phyloP scores from a whole-genome alignment of 2,888 invertebrate genomes.

The Brenthis daphne region DNA sequence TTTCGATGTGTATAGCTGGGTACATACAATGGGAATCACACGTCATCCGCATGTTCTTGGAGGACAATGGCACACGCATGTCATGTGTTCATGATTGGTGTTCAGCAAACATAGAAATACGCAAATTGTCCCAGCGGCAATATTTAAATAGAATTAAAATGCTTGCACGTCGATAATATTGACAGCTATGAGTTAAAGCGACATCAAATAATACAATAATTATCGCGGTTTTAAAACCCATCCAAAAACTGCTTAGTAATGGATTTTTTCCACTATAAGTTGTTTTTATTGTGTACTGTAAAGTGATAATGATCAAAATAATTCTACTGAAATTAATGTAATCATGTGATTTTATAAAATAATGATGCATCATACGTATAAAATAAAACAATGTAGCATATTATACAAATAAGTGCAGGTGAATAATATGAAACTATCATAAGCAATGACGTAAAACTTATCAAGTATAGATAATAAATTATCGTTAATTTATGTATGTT shows the following conservation, averaged over 20 bases:
- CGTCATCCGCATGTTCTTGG: slow-evolving; percentile 31
- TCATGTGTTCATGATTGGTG: slow-evolving; percentile 25
- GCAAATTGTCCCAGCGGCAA: slow-evolving; percentile 30
- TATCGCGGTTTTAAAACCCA: slow-evolving; percentile 9
- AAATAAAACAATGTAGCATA: neutral
- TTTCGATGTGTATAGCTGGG: slow-evolving; percentile 27
- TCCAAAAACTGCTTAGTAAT: neutral
- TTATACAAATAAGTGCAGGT: slow-evolving; percentile 13
- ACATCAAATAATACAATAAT: slow-evolving; percentile 8
- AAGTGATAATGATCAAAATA: too few relatives aligned
- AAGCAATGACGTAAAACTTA: slow-evolving; percentile 13
- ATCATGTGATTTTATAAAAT: slow-evolving; percentile 13
- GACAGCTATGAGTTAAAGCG: slow-evolving; percentile 24
- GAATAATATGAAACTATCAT: slow-evolving; percentile 5
- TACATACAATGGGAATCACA: slow-evolving; percentile 30
- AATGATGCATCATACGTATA: neutral
- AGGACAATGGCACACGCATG: slow-evolving; percentile 35
- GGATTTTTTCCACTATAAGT: too few relatives aligned
- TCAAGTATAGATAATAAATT: slow-evolving; percentile 7
- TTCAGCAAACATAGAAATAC: slow-evolving; percentile 33
- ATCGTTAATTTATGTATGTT: slow-evolving; percentile 8
- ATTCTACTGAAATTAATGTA: neutral
- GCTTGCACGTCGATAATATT: slow-evolving; percentile 25
- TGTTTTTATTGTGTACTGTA: too few relatives aligned
- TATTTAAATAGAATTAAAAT: slow-evolving; percentile 34